Evolutionary conservation across 2,797 vertebrate genomes (phyloP).

Genomic region (Sylvia borin): DNA sequence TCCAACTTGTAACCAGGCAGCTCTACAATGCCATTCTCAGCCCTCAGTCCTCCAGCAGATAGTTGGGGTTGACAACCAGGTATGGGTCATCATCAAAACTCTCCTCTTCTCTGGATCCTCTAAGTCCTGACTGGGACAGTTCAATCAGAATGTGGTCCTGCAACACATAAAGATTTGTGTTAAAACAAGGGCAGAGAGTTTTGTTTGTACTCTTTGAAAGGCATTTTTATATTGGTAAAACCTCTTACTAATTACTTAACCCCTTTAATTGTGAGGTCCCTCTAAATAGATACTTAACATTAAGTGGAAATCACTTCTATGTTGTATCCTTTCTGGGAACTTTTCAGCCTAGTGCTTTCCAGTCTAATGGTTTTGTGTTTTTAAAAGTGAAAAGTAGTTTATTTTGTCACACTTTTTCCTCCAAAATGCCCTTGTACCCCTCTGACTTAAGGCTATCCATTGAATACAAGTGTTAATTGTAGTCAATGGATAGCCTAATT

Average conservation of each 20-base stretch:
- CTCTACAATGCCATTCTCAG: not conserved
- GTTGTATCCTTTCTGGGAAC: not conserved
- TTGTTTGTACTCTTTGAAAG: not conserved
- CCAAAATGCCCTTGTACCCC: not conserved
- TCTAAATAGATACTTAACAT: not conserved
- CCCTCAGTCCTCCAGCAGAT: constrained; percentile 88
- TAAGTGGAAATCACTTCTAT: not conserved
- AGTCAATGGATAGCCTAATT: too few species aligned
- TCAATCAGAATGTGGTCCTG: constrained; percentile 98
- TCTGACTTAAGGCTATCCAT: not conserved
- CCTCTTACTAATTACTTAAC: not conserved
- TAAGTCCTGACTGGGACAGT: constrained; percentile 87
- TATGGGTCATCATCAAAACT: constrained; percentile 84
- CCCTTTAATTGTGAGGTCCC: not conserved
- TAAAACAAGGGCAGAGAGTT: not conserved
- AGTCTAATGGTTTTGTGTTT: not conserved
- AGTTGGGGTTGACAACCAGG: constrained; percentile 97
- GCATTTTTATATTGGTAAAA: not conserved
- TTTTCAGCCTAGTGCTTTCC: not conserved
- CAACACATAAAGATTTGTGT: constrained; percentile 17
- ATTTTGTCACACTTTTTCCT: not conserved
- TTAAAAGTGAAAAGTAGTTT: not conserved
- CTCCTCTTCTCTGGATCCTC: constrained; percentile 79
- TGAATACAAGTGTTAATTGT: not conserved
- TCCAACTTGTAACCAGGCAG: not conserved